phyloP scores from a whole-genome alignment of 2,797 vertebrate genomes.

The Kryptopterus vitreolus region DNA sequence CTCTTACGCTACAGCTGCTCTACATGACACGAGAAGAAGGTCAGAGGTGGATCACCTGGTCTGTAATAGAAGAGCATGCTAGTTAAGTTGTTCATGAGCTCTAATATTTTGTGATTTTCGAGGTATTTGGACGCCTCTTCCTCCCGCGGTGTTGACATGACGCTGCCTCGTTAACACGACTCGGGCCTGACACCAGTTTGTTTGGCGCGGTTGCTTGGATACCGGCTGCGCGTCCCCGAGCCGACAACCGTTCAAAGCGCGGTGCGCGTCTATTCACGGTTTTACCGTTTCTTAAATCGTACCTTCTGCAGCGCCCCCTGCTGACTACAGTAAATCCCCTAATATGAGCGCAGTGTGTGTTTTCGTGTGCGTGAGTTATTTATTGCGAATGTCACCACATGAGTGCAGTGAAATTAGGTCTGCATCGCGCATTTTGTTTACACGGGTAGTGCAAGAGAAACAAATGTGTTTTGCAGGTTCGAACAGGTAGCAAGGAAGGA shows the following conservation, averaged over 20 bases:
- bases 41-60: slow-evolving; percentile 65
- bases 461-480: neutral
- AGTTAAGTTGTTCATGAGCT: slow-evolving; percentile 70
- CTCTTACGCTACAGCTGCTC: neutral
- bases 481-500: neutral
- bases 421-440: too few relatives aligned
- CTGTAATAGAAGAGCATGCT: slow-evolving; percentile 72
- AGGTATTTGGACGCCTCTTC: slow-evolving; percentile 66
- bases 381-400: too few relatives aligned
- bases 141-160: slow-evolving; percentile 63
- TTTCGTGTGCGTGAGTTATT: neutral
- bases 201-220: slow-evolving; percentile 70
- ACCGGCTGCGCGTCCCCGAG: slow-evolving; percentile 35
- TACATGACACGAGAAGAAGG: neutral
- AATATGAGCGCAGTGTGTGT: neutral
- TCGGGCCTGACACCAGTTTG: slow-evolving; percentile 5
- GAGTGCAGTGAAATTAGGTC: too few relatives aligned
- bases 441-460: too few relatives aligned
- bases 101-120: slow-evolving; percentile 65
- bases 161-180: neutral
- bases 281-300: neutral
- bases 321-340: neutral
- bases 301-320: neutral
- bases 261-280: neutral
- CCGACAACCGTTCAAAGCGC: neutral